phyloP scores from a whole-genome alignment of 2,888 invertebrate species.

The Microplitis manilae region DNA sequence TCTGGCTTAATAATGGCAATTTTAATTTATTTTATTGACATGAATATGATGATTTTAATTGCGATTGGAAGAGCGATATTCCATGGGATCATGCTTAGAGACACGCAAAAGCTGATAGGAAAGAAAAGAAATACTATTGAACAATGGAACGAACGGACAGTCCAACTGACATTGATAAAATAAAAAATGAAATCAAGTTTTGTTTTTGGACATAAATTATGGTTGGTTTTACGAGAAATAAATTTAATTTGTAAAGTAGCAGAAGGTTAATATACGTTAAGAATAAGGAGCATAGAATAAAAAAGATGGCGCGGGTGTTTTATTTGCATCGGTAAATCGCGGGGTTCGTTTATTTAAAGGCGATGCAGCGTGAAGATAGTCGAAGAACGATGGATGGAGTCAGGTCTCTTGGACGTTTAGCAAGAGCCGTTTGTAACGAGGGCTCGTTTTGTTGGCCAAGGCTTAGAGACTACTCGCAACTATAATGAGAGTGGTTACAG shows the following conservation, averaged over 20 bases:
- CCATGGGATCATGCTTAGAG: too few relatives aligned
- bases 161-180: too few relatives aligned
- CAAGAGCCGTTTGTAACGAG: slow-evolving; percentile 47
- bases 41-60: too few relatives aligned
- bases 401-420: slow-evolving; percentile 23
- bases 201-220: too few relatives aligned
- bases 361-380: slow-evolving; percentile 20
- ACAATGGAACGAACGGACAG: too few relatives aligned
- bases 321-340: slow-evolving; percentile 5
- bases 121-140: too few relatives aligned
- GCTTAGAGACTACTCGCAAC: slow-evolving; percentile 24
- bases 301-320: background rate
- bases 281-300: background rate
- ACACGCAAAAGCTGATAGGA: too few relatives aligned
- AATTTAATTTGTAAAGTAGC: background rate
- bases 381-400: slow-evolving; percentile 35
- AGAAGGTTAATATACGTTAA: background rate
- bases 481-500: slow-evolving; percentile 46
- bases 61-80: too few relatives aligned
- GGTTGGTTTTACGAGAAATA: too few relatives aligned
- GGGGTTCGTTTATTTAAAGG: slow-evolving; percentile 10
- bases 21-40: too few relatives aligned
- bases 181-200: too few relatives aligned
- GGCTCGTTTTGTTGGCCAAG: slow-evolving; percentile 49
- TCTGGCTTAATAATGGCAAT: too few relatives aligned